Base-by-base conservation (phyloP, 1,140 invertebrate genomes). In the Pararge aegeria region DNA sequence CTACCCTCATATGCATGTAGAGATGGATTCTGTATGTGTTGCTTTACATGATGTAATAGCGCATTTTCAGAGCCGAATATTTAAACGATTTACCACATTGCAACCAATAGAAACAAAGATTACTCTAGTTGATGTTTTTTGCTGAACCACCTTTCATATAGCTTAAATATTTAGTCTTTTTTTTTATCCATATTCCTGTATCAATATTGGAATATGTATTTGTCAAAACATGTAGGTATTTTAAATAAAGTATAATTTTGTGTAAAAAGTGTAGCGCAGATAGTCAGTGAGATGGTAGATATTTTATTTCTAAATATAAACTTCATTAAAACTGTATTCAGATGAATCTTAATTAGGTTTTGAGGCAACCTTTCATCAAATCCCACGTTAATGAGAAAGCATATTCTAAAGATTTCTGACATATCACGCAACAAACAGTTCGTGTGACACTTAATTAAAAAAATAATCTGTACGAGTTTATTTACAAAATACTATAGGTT, bases 1-100 rank as follows among this genome's bases (percentile, higher is more conserved):
- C 15, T 46, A 42, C 64, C 42, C 19, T 16, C 24, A 44, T 48
- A 27, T 46, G 48, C 38, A 19, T 46, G 30, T 34, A n/a, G 27
- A 42, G 20, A 34, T 38, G 20, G 19, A 52, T 19, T 20, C 18
- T 30, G 10, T 24, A 20, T 24, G 42, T 44, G 24, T 62, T 51
- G 9, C 55, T 44, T 52, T 63, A 52, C 54, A 56, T 55, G 38
- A 55, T 60, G 57, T 48, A 53, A 60, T 38, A 48, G 30, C 10
- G 30, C 30, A 3, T 34, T 34, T 6, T 34, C 30, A 34, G 30
- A 12, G 9, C 7, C 9, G 2, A 24, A 24, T 24, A 4, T 30
- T 30, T 7, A 10, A 30, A 7, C 24, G 24, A 27, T 27, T n/a
- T n/a, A n/a, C n/a, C n/a, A n/a, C n/a, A n/a, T n/a, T n/a, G n/a